These are phyloP conservation scores for Rhabdomys pumilio DNA, from an alignment of 2,797 vertebrate genomes.

Conservation along the genomic window DNA sequence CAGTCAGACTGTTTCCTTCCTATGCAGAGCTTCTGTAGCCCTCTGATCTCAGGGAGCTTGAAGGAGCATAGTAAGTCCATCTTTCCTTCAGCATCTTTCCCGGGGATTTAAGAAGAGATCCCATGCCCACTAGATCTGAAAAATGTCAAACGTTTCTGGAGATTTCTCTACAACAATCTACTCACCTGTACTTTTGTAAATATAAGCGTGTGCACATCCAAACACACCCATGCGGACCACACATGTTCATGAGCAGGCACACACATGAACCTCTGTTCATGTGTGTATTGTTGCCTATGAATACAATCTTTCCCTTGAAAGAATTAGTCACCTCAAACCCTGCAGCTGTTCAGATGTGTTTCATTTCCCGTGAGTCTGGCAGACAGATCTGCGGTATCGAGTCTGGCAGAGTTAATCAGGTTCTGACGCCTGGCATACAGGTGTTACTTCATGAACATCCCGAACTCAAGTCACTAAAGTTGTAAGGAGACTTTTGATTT, in stretches of 20 bases:
- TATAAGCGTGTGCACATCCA: neutral
- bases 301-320: conserved; percentile 73
- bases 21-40: neutral
- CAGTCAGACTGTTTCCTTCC: rapidly evolving
- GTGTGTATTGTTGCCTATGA: conserved; percentile 56
- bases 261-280: no score
- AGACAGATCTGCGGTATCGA: conserved; percentile 49
- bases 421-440: conserved; percentile 85
- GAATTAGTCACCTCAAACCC: conserved; percentile 83
- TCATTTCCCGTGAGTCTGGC: conserved; percentile 79
- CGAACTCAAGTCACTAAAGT: conserved; percentile 63
- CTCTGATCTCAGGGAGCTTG: neutral
- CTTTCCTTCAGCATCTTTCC: rapidly evolving
- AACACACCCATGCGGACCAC: rapidly evolving
- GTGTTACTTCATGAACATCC: conserved; percentile 84
- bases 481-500: conserved; percentile 55
- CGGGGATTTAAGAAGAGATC: no score
- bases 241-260: neutral
- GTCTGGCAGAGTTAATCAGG: conserved; percentile 86
- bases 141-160: neutral
- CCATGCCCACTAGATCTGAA: neutral
- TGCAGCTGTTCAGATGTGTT: conserved; percentile 78
- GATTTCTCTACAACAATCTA: conserved; percentile 65
- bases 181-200: neutral
- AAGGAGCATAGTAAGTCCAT: neutral